Evolutionary conservation across 2,797 vertebrate genomes (phyloP).

Genomic region (Otolemur crassicaudatus): DNA sequence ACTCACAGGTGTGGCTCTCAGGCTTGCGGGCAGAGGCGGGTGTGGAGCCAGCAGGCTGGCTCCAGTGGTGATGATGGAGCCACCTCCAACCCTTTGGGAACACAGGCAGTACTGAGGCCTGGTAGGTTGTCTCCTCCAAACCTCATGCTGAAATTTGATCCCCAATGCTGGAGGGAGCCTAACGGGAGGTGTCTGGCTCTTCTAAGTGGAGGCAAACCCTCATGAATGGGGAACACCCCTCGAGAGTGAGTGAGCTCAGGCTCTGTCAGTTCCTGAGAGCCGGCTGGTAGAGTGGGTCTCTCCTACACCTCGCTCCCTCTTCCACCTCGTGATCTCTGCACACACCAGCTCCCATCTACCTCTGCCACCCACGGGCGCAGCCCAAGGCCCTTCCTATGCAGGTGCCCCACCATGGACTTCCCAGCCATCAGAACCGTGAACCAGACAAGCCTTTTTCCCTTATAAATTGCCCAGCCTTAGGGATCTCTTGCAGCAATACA

Average conservation of each 20-base stretch:
- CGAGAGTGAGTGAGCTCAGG: background rate
- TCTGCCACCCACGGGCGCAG: background rate
- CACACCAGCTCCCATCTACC: background rate
- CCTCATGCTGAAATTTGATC: background rate
- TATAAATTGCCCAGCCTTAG: background rate
- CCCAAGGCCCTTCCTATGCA: background rate
- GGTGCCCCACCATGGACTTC: background rate
- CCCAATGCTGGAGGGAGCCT: background rate
- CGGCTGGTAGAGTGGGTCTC: background rate
- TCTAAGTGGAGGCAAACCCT: background rate
- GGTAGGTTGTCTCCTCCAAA: background rate
- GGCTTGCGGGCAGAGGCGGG: background rate
- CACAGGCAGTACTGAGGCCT: background rate
- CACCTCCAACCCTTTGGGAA: background rate
- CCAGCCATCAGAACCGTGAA: background rate
- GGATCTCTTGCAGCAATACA: background rate
- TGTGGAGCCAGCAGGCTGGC: rapidly evolving
- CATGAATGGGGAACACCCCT: background rate
- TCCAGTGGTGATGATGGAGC: background rate
- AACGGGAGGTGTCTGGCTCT: background rate
- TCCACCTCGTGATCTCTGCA: background rate
- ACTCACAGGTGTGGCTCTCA: background rate
- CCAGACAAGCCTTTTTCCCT: background rate
- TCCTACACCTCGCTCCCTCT: rapidly evolving
- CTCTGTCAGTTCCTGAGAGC: background rate